phyloP scores from a whole-genome alignment of 2,888 invertebrate genomes.

The Glomeris marginata region DNA sequence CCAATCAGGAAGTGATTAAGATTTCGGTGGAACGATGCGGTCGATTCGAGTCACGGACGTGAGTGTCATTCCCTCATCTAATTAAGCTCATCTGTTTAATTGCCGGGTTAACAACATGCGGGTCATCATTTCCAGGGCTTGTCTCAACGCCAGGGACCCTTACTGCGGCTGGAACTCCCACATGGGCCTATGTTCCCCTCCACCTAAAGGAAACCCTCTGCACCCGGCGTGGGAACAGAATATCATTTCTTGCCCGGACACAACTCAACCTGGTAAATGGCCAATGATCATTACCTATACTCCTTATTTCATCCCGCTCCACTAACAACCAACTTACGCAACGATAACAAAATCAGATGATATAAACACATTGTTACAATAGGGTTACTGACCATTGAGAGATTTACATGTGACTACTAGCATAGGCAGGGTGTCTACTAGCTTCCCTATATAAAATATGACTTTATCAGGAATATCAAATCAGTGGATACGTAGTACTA shows the following conservation, averaged over 20 bases:
- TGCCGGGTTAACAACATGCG: too few species aligned
- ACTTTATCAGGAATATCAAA: too few species aligned
- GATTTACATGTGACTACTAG: background rate
- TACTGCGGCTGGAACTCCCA: conserved; percentile 88
- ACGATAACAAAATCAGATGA: too few species aligned
- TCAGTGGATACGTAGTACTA: background rate
- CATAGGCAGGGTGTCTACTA: too few species aligned
- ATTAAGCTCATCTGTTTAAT: too few species aligned
- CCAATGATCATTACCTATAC: too few species aligned
- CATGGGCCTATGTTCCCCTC: conserved; percentile 52
- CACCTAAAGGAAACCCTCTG: conserved; percentile 46
- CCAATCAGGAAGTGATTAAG: conserved; percentile 48
- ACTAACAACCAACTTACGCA: too few species aligned
- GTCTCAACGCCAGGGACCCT: conserved; percentile 73
- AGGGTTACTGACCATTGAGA: background rate
- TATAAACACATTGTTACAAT: background rate
- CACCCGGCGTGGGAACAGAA: conserved; percentile 58
- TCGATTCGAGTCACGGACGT: conserved; percentile 39
- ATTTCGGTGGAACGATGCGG: conserved; percentile 63
- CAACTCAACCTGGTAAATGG: conserved; percentile 41
- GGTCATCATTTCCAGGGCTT: conserved; percentile 33
- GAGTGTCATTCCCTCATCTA: too few species aligned
- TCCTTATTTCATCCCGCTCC: too few species aligned
- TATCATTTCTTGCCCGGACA: conserved; percentile 50
- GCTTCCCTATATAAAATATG: too few species aligned